Base-by-base conservation (phyloP, 2,797 vertebrate genomes). In the Eulemur coronatus region DNA sequence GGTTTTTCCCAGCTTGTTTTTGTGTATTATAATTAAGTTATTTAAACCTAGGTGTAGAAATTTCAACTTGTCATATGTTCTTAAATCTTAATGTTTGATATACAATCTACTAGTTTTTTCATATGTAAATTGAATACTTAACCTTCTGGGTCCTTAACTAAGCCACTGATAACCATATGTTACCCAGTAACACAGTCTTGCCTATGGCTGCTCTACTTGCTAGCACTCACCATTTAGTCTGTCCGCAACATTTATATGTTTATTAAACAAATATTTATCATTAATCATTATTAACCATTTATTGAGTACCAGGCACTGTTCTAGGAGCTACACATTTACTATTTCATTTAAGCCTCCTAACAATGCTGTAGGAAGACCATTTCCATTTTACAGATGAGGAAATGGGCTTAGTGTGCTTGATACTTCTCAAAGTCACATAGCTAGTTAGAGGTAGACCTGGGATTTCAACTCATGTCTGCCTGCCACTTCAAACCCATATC, bases 181-280 rank as follows among this genome's bases (percentile, higher is more conserved):
- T 88, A 84, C 87, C 15, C 20, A 80, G 46, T 79, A 79, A 46
- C 15, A 46, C 35, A 94, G 30, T 75, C 59, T 75, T 69, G 38
- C 59, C 26, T 43, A 1, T 70, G 69, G 26, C 85, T 85, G 59
- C 48, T 95, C 24, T 96, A 4, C 41, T 69, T 94, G 59, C 43
- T 88, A 91, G 24, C 75, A 69, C 94, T 92, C 59, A 94, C 35
- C 24, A 81, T 69, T 46, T 91, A 73, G 14, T 73, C 41, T 88
- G 7, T 82, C 55, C 38, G 69, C 84, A 92, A 75, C 43, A 85
- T 63, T 78, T 69, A 35, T 89, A 14, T 91, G 43, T 92, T 92
- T 94, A 14, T 67, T 88, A 91, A 96, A 82, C 33, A 80, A 59
- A 38, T 69, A 86, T 61, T 81, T 92, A 4, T 80, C 82, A 35